Evolutionary conservation across 2,888 invertebrate genomes (phyloP), one percentile per base, ranked within the genome.

Genomic region (Brachynemurus nebulosus): DNA sequence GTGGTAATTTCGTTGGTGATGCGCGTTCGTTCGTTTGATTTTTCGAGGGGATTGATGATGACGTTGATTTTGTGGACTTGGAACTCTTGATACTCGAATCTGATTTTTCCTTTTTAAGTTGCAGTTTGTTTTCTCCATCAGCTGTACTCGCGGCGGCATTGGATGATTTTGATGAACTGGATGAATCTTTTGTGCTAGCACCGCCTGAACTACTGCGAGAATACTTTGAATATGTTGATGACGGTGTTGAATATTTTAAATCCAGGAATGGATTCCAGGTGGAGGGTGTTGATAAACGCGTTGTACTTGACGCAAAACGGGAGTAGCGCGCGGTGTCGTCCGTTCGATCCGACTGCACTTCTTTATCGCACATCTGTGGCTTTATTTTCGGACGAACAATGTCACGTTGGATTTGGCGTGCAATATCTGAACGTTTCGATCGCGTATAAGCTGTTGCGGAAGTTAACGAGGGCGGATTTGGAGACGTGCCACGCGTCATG

Each of bases 401-500:
- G 42, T 76, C 76, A 60, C 78, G 81, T 60, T 85, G 80, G 40
- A 80, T 67, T 3, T 78, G 74, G 57, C 81, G 79, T 5, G 82
- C 80, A 56, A 81, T 71, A 52, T 86, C 86, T 1, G 77, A 74
- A 57, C 85, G 70, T 52, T 80, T 72, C 18, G 72, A 74, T 50
- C 82, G 68, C 8, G 78, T 65, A 50, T 77, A 78, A 1, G 63
- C 60, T 1, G 74, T 69, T 1, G 77, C 72, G 1, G 78, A 76
- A 1, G 74, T 69, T 1, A 77, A 73, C 1, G 78, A 76, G 1
- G 80, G 78, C 3, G 80, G 78, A 0, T 80, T 82, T 1, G 86
- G 86, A 14, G 86, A 88, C 1, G 86, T 86, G 20, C 79, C 80
- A 46, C 86, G 69, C 1, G 83, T 83, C 3, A 83, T 69, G 41